These are phyloP conservation scores for Mamestra brassicae DNA, from an alignment of 2,888 invertebrate genomes.

Conservation along the genomic window DNA sequence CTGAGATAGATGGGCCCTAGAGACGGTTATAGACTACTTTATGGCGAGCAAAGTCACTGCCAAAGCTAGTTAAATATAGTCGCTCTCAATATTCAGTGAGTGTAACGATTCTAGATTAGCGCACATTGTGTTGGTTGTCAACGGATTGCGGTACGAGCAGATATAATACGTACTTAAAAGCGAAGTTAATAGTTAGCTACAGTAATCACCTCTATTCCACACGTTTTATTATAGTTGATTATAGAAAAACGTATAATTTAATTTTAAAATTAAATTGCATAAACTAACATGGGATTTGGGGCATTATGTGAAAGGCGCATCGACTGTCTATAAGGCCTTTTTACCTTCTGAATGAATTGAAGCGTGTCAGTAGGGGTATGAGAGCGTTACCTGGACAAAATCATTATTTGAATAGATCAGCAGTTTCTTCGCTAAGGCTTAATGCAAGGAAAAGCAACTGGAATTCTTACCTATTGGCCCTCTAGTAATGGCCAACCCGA, in stretches of 20 bases:
- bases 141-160: neutral
- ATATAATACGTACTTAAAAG: conserved; percentile 18
- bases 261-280: neutral
- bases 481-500: neutral
- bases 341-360: neutral
- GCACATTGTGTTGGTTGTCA: conserved; percentile 4
- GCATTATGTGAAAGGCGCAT: neutral
- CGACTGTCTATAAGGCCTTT: neutral
- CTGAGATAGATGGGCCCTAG: too few relatives aligned
- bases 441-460: neutral
- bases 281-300: neutral
- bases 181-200: conserved; percentile 8
- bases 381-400: neutral
- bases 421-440: too few relatives aligned
- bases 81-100: neutral
- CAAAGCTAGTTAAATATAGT: neutral
- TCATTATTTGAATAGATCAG: neutral
- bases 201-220: conserved; percentile 10
- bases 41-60: too few relatives aligned
- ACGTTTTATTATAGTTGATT: neutral
- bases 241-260: too few relatives aligned
- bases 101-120: conserved; percentile 13
- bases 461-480: neutral
- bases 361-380: neutral
- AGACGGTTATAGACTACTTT: too few relatives aligned